These are phyloP conservation scores for Gobio gobio DNA, from an alignment of 2,113 vertebrate species.

Conservation along the genomic window DNA sequence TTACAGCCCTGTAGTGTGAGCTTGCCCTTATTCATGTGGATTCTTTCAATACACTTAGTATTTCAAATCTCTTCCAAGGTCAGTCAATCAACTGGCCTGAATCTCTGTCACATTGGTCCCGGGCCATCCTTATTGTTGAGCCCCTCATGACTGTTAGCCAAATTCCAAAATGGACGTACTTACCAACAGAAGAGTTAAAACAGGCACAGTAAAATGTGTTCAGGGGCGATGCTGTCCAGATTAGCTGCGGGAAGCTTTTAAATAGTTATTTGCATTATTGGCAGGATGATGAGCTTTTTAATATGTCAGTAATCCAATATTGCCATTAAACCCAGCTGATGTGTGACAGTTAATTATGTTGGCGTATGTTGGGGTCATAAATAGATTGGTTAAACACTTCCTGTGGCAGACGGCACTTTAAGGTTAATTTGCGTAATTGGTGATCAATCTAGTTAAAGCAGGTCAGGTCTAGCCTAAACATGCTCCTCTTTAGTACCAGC, in stretches of 20 bases:
- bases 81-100: background rate
- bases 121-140: background rate
- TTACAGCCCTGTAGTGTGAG: too few relatives aligned
- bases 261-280: slow-evolving; percentile 63
- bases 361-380: slow-evolving; percentile 70
- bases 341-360: slow-evolving; percentile 74
- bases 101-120: background rate
- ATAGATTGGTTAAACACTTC: slow-evolving; percentile 79
- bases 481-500: slow-evolving; percentile 50
- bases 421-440: slow-evolving; percentile 80
- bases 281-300: slow-evolving; percentile 68
- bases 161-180: background rate
- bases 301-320: slow-evolving; percentile 77
- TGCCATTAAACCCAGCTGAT: slow-evolving; percentile 70
- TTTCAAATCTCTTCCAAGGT: too few relatives aligned
- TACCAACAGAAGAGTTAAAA: background rate
- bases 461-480: slow-evolving; percentile 69
- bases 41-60: background rate
- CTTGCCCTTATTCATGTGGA: background rate
- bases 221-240: slow-evolving; percentile 23
- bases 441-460: slow-evolving; percentile 76
- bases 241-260: slow-evolving; percentile 62
- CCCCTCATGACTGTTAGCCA: background rate
- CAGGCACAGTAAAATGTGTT: slow-evolving; percentile 29
- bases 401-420: slow-evolving; percentile 79